Conservation (phyloP, 2,797 vertebrate species). For the Helicolenus hilgendorfi region DNA sequence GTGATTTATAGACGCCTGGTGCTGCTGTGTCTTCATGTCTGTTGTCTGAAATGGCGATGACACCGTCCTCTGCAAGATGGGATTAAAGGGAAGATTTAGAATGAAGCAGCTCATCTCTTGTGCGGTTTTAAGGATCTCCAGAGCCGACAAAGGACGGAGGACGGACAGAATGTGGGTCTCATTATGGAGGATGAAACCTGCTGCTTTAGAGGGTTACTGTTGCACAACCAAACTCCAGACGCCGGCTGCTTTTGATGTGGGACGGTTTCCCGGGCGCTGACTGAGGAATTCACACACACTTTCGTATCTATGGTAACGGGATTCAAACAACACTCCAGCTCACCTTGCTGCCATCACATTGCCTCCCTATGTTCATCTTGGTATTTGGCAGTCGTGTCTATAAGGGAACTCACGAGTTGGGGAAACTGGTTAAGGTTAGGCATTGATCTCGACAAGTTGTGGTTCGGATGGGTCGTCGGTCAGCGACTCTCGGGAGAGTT, state of each 20-base stretch:
- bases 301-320: slow-evolving; percentile 36
- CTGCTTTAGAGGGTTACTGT: background rate
- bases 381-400: background rate
- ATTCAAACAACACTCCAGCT: background rate
- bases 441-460: no score
- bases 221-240: background rate
- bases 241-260: slow-evolving; percentile 34
- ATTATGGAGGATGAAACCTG: background rate
- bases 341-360: background rate
- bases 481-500: background rate
- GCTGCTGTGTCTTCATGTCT: slow-evolving; percentile 13
- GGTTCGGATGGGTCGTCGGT: background rate
- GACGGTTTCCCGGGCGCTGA: slow-evolving; percentile 27
- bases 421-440: background rate
- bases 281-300: slow-evolving; percentile 42
- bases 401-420: background rate
- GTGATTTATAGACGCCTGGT: slow-evolving; percentile 83
- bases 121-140: background rate
- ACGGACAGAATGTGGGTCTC: background rate
- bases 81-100: background rate
- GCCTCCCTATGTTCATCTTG: background rate
- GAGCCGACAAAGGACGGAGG: background rate
- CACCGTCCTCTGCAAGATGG: background rate
- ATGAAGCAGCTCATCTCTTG: background rate
- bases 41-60: background rate